Evolutionary conservation across 2,888 invertebrate genomes (phyloP).

Genomic region (Monoplex corrugatus): DNA sequence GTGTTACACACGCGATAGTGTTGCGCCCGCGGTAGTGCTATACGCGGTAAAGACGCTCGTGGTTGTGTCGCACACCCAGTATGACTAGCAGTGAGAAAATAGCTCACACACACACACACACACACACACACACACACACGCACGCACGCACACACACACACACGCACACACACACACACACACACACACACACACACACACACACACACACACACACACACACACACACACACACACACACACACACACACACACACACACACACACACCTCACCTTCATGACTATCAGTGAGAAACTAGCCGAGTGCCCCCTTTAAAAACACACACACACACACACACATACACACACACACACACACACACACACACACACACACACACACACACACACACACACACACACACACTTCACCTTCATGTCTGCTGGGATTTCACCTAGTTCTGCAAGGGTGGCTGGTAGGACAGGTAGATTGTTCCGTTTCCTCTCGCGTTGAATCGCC

Average conservation of each 20-base stretch:
- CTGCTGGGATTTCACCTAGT: slow-evolving; percentile 19
- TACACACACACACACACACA: not conserved
- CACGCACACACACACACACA: not conserved
- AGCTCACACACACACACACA: too few species aligned
- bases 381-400: slow-evolving; percentile 15
- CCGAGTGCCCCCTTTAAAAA: too few species aligned
- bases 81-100: too few species aligned
- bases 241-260: not conserved
- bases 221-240: not conserved
- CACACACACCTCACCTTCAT: not conserved
- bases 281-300: too few species aligned
- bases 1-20: too few species aligned
- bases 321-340: not conserved
- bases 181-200: not conserved
- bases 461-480: slow-evolving; percentile 6
- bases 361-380: not conserved
- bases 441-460: slow-evolving; percentile 26
- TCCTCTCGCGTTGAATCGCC: not conserved
- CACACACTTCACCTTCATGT: slow-evolving; percentile 29
- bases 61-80: too few species aligned
- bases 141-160: not conserved
- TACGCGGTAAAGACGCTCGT: too few species aligned
- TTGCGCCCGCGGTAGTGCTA: too few species aligned
- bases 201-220: slow-evolving; percentile 7
- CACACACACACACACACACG: not conserved